Percentiles rank a stretch among this genome's conserved stretches.
Evolutionary conservation across 2,888 invertebrate species (phyloP).

Genomic region (Pollenia labialis): DNA sequence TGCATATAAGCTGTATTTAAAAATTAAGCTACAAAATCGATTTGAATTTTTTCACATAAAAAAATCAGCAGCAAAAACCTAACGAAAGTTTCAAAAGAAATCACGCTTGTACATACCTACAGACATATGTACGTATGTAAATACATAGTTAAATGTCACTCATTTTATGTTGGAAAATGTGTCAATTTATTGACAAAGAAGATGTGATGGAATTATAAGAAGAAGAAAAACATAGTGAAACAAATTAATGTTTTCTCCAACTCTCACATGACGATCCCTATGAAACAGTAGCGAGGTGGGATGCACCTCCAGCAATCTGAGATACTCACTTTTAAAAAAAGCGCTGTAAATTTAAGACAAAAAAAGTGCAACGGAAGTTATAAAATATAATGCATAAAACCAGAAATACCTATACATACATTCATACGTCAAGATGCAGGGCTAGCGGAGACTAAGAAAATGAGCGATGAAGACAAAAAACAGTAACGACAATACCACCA

Average conservation of each 20-base stretch:
- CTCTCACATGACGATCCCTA: conserved; percentile 32
- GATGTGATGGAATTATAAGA: conserved; percentile 35
- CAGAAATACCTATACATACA: conserved; percentile 40
- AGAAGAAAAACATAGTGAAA: conserved; percentile 7
- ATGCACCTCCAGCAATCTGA: conserved; percentile 60
- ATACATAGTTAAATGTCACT: conserved; percentile 25
- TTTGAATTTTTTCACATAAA: not conserved
- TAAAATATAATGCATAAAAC: conserved; percentile 64
- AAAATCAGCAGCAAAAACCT: conserved; percentile 1
- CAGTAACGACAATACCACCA: conserved; percentile 79
- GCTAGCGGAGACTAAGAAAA: conserved; percentile 9
- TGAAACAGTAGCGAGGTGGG: conserved; percentile 60
- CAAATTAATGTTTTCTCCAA: conserved; percentile 13
- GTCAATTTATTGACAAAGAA: conserved; percentile 57
- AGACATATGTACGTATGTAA: no score
- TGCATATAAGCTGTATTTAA: no score
- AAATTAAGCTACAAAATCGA: not conserved
- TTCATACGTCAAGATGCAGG: conserved; percentile 57
- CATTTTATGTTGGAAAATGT: conserved; percentile 31
- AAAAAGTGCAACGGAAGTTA: conserved; percentile 72
- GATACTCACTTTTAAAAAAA: conserved; percentile 40
- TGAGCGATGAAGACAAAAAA: conserved; percentile 42
- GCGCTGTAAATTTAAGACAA: conserved; percentile 59
- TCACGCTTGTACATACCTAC: not conserved
- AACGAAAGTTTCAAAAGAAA: conserved; percentile 36